Percentiles rank a stretch among this genome's conserved stretches.
phyloP scores from a whole-genome alignment of 2,113 vertebrate species.

The Vombatus ursinus region DNA sequence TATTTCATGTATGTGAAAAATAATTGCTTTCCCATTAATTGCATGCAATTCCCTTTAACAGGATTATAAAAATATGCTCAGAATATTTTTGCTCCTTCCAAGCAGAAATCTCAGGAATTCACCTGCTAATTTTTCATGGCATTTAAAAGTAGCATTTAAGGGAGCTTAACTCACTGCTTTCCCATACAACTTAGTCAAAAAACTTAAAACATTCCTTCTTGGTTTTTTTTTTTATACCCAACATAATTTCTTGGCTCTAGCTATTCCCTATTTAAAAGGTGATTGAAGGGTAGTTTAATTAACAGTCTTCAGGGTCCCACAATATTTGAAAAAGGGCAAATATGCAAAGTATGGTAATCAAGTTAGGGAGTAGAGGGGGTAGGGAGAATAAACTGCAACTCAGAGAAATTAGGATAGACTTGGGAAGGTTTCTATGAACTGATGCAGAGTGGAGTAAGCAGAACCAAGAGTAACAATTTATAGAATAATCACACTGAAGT shows the following conservation, averaged over 20 bases:
- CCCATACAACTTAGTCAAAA: background rate
- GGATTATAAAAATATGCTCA: background rate
- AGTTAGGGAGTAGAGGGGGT: background rate
- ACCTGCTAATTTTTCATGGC: too few relatives aligned
- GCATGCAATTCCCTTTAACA: conserved; percentile 16
- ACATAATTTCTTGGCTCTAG: background rate
- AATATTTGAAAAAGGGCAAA: background rate
- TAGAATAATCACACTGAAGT: too few relatives aligned
- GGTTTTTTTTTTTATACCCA: conserved; percentile 28
- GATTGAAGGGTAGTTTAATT: background rate
- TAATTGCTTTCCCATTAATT: conserved; percentile 16
- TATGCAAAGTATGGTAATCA: background rate
- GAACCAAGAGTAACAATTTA: too few relatives aligned
- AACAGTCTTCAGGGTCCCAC: background rate
- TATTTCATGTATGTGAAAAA: background rate
- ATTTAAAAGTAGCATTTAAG: too few relatives aligned
- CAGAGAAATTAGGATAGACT: too few relatives aligned
- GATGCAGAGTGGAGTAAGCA: too few relatives aligned
- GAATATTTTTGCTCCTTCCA: conserved; percentile 17
- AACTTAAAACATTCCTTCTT: conserved; percentile 17
- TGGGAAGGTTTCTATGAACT: too few relatives aligned
- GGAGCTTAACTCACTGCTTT: conserved; percentile 15
- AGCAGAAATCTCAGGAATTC: background rate
- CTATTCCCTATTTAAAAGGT: conserved; percentile 19
- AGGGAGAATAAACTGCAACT: background rate